Conservation (phyloP, 2,888 invertebrate species). For the Lissonota sp. region DNA sequence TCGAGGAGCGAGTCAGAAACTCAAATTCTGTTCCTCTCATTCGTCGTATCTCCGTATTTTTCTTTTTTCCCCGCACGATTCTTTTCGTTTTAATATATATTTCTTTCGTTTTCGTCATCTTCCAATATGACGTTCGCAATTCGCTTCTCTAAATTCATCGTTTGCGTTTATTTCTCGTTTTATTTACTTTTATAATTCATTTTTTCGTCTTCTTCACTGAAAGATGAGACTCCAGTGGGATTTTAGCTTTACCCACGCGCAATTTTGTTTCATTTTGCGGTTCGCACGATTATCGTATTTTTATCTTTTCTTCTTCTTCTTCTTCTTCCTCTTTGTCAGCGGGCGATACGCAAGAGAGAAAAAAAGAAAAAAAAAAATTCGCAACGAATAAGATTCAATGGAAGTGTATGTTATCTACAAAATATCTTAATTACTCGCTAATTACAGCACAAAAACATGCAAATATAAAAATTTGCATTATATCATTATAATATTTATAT, state of each 20-base stretch:
- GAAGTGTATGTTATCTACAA: slow-evolving; percentile 83
- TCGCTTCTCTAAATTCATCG: too few relatives aligned
- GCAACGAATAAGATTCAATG: slow-evolving; percentile 81
- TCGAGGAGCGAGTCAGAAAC: too few relatives aligned
- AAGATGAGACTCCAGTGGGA: too few relatives aligned
- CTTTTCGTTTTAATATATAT: not conserved
- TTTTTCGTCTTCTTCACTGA: too few relatives aligned
- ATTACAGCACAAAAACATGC: slow-evolving; percentile 84
- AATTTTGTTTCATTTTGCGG: slow-evolving; percentile 26
- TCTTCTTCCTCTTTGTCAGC: slow-evolving; percentile 52
- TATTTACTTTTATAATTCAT: too few relatives aligned
- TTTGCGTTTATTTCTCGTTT: too few relatives aligned
- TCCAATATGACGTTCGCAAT: too few relatives aligned
- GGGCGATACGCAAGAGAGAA: slow-evolving; percentile 62
- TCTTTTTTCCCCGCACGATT: too few relatives aligned
- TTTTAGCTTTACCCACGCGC: too few relatives aligned
- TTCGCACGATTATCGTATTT: slow-evolving; percentile 22
- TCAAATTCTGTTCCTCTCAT: too few relatives aligned
- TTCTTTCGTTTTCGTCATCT: not conserved
- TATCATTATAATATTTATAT: slow-evolving; percentile 81
- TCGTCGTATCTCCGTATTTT: too few relatives aligned
- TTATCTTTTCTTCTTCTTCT: slow-evolving; percentile 40
- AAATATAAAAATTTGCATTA: slow-evolving; percentile 83
- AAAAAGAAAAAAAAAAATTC: slow-evolving; percentile 72
- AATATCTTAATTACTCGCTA: slow-evolving; percentile 83